Percentiles rank a stretch among this genome's conserved stretches.
Evolutionary conservation across 2,797 vertebrate species (phyloP).

Genomic region (Telmatherina bonti): DNA sequence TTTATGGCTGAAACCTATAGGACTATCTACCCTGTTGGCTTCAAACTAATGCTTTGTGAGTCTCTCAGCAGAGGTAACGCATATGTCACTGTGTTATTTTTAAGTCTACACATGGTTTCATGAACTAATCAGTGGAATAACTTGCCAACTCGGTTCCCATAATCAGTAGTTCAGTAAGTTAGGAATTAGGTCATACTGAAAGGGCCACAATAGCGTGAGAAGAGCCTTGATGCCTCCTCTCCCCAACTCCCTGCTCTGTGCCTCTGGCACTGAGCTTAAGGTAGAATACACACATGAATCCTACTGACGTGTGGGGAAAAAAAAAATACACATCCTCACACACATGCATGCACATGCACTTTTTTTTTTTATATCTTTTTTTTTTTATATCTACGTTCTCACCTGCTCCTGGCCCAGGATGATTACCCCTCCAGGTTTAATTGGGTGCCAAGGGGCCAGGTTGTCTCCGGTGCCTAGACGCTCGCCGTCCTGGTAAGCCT

Average conservation of each 20-base stretch:
- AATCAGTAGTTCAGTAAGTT: slow-evolving; percentile 31
- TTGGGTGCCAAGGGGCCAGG: slow-evolving; percentile 98
- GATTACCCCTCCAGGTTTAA: slow-evolving; percentile 97
- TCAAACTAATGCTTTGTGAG: slow-evolving; percentile 22
- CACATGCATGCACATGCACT: slow-evolving; percentile 16
- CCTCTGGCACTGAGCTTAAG: slow-evolving; percentile 48
- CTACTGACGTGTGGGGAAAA: slow-evolving; percentile 30
- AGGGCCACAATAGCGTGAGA: slow-evolving; percentile 71
- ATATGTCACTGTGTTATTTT: slow-evolving; percentile 30
- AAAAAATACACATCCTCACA: slow-evolving; percentile 18
- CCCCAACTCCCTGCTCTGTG: slow-evolving; percentile 39
- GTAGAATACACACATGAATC: slow-evolving; percentile 47
- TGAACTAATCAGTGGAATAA: slow-evolving; percentile 35
- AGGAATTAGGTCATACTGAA: slow-evolving; percentile 58
- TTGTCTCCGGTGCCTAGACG: slow-evolving; percentile 95
- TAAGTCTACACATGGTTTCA: slow-evolving; percentile 30
- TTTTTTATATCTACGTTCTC: slow-evolving; percentile 59
- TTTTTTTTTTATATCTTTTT: not conserved
- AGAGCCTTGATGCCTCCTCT: slow-evolving; percentile 42
- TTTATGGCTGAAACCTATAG: slow-evolving; percentile 27
- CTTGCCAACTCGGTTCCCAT: slow-evolving; percentile 29
- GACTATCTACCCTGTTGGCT: slow-evolving; percentile 5
- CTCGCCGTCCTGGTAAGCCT: slow-evolving; percentile 98
- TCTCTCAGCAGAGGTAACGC: slow-evolving; percentile 27
- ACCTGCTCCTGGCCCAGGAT: slow-evolving; percentile 99